Evolutionary conservation across 2,113 vertebrate genomes (phyloP).

Genomic region (Jacana jacana): DNA sequence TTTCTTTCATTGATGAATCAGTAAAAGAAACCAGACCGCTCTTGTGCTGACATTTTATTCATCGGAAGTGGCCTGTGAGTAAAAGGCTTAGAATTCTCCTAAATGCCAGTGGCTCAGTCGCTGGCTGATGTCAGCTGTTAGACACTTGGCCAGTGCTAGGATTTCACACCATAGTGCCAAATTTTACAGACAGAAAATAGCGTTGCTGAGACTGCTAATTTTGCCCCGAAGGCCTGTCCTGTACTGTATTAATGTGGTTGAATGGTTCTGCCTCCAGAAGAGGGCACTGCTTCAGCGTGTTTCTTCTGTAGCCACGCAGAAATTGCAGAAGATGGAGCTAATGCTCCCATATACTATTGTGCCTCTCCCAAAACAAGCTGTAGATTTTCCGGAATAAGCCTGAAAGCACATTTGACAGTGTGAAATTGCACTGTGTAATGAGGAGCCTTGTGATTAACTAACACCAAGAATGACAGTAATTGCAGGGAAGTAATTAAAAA

Average conservation of each 20-base stretch:
- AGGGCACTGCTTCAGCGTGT: not conserved
- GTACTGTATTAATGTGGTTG: not conserved
- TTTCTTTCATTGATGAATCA: conserved; percentile 4
- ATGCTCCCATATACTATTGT: not conserved
- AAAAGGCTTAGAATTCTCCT: conserved; percentile 53
- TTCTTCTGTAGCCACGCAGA: not conserved
- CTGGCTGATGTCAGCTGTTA: conserved; percentile 42
- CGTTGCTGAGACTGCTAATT: not conserved
- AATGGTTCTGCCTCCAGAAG: not conserved
- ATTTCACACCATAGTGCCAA: not conserved
- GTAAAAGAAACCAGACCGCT: conserved; percentile 37
- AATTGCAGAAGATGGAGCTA: not conserved
- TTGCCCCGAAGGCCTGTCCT: not conserved
- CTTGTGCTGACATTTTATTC: not conserved
- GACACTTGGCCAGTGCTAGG: not conserved
- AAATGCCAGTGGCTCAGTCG: not conserved
- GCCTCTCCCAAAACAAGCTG: not conserved
- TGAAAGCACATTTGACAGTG: not conserved
- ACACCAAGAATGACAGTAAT: not conserved
- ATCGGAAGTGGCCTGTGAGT: conserved; percentile 52
- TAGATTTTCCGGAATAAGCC: not conserved
- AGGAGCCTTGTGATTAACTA: not conserved
- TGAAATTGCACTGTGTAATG: not conserved
- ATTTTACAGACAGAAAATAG: not conserved
- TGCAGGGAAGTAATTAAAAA: not conserved